A percentile compares a stretch with the other conserved stretches of the same genome.
phyloP scores from a whole-genome alignment of 2,888 invertebrate genomes.

The Drosophila leonis region DNA sequence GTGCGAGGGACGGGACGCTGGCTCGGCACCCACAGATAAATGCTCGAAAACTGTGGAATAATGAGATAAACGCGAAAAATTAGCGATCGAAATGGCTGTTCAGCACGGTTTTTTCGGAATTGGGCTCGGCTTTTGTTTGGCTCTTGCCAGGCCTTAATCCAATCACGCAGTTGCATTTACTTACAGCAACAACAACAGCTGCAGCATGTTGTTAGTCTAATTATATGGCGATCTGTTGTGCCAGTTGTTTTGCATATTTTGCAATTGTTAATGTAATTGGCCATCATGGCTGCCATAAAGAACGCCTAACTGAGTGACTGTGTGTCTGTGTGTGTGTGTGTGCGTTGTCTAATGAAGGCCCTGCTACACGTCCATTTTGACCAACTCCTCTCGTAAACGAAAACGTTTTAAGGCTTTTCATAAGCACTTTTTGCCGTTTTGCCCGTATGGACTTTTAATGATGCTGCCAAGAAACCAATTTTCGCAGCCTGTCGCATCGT shows the following conservation, averaged over 20 bases:
- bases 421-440: constrained; percentile 39
- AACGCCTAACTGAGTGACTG: background rate
- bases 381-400: constrained; percentile 81
- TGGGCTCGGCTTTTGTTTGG: constrained; percentile 29
- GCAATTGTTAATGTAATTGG: constrained; percentile 78
- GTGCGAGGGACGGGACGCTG: constrained; percentile 1
- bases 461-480: constrained; percentile 41
- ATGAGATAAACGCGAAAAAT: constrained; percentile 84
- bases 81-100: constrained; percentile 74
- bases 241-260: constrained; percentile 64
- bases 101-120: constrained; percentile 31
- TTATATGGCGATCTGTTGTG: constrained; percentile 52
- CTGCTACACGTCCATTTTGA: constrained; percentile 54
- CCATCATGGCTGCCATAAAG: constrained; percentile 64
- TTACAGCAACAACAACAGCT: constrained; percentile 43
- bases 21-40: constrained; percentile 71
- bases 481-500: constrained; percentile 29
- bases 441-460: constrained; percentile 52
- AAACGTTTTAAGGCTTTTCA: constrained; percentile 82
- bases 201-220: constrained; percentile 67
- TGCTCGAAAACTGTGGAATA: constrained; percentile 79
- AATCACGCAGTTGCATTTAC: constrained; percentile 80
- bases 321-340: constrained; percentile 2
- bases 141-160: constrained; percentile 63
- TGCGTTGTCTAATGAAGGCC: constrained; percentile 51